These are phyloP conservation scores for Semaprochilodus insignis DNA, from an alignment of 2,797 vertebrate genomes.

Conservation along the genomic window DNA sequence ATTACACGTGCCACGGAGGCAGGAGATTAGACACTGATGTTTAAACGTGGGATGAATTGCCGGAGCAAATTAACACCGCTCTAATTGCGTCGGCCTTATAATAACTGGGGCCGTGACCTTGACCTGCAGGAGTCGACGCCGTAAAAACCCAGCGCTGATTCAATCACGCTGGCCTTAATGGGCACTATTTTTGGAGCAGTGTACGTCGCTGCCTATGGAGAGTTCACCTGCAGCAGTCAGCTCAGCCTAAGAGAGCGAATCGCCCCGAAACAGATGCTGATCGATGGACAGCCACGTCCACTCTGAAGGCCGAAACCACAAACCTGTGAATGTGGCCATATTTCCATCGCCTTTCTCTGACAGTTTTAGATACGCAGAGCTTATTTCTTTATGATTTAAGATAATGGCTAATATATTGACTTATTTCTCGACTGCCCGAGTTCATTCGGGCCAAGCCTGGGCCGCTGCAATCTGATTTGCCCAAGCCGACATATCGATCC, in stretches of 20 bases:
- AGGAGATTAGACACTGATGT: constrained; percentile 42
- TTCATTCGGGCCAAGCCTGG: constrained; percentile 25
- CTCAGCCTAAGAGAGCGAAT: constrained; percentile 14
- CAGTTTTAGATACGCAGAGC: constrained; percentile 9
- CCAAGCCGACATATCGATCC: constrained; percentile 22
- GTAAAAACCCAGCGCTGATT: constrained; percentile 50
- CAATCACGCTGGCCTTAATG: constrained; percentile 58
- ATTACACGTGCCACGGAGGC: constrained; percentile 49
- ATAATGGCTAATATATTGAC: constrained; percentile 28
- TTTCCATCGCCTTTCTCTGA: constrained; percentile 20
- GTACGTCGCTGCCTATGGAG: constrained; percentile 28
- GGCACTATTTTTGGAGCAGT: constrained; percentile 57
- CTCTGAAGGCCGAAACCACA: constrained; percentile 36
- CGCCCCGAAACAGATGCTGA: neutral
- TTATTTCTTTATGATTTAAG: constrained; percentile 38
- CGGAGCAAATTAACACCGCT: constrained; percentile 56
- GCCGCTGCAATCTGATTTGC: constrained; percentile 32
- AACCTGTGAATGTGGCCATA: constrained; percentile 24
- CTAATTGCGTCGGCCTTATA: constrained; percentile 58
- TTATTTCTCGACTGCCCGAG: constrained; percentile 21
- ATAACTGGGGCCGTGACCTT: constrained; percentile 55
- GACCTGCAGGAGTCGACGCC: constrained; percentile 38
- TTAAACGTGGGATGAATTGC: constrained; percentile 55
- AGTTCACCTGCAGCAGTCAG: constrained; percentile 33
- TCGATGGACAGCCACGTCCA: constrained; percentile 28